Conservation (phyloP, 1,140 invertebrate species). For the Saccostrea glomerata region DNA sequence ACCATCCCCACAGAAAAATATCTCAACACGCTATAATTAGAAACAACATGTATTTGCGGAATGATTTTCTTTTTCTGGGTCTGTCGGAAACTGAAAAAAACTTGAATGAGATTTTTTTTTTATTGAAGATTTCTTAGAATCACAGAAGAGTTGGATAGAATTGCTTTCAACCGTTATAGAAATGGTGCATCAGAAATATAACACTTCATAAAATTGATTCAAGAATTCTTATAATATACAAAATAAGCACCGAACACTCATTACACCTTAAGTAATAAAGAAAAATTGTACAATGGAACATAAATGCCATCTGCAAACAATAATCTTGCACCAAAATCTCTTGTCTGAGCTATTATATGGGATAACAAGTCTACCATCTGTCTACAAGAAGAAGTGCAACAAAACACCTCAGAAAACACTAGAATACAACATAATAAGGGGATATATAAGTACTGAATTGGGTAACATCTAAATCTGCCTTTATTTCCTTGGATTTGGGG, state of each 20-base stretch:
- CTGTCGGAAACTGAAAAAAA: background rate
- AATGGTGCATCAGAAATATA: background rate
- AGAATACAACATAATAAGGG: background rate
- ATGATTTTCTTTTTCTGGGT: background rate
- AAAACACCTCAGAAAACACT: background rate
- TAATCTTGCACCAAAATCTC: conserved; percentile 14
- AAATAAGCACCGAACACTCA: background rate
- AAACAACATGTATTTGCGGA: conserved; percentile 14
- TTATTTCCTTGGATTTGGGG: no score
- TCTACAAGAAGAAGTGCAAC: background rate
- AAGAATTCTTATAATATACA: background rate
- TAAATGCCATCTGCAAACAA: conserved; percentile 36
- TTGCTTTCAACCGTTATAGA: background rate
- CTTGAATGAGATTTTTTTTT: background rate
- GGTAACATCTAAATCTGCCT: no score
- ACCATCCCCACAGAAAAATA: conserved; percentile 4
- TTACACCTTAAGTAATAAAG: conserved; percentile 3
- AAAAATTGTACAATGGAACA: background rate
- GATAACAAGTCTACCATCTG: conserved; percentile 18
- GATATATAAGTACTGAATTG: no score
- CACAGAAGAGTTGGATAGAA: background rate
- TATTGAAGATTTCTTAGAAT: background rate
- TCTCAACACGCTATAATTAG: conserved; percentile 28
- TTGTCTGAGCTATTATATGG: background rate
- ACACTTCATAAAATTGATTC: background rate